phyloP scores from a whole-genome alignment of 2,797 vertebrate species.

The Protosalanx chinensis region DNA sequence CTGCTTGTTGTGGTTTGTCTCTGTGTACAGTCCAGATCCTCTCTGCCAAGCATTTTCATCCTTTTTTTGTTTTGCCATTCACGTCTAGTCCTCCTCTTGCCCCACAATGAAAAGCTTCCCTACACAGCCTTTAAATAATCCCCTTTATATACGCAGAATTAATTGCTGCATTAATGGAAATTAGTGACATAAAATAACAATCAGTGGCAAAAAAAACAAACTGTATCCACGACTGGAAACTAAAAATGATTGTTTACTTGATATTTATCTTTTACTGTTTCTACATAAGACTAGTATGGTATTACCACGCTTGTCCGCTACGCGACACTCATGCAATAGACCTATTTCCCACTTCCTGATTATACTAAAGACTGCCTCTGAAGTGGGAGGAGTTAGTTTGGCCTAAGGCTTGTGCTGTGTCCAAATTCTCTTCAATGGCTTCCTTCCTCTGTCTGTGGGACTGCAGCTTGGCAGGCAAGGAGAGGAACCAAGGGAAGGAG shows the following conservation, averaged over 20 bases:
- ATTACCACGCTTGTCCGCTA: slow-evolving; percentile 64
- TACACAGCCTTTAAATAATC: slow-evolving; percentile 56
- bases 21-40: slow-evolving; percentile 55
- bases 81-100: slow-evolving; percentile 62
- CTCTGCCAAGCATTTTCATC: slow-evolving; percentile 52
- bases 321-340: slow-evolving; percentile 74
- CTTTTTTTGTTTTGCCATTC: slow-evolving; percentile 52
- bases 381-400: slow-evolving; percentile 60
- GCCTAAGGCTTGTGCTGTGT: slow-evolving; percentile 57
- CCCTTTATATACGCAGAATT: slow-evolving; percentile 51
- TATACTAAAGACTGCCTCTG: slow-evolving; percentile 55
- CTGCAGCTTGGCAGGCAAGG: neutral
- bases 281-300: slow-evolving; percentile 63
- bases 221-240: slow-evolving; percentile 48
- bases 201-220: slow-evolving; percentile 54
- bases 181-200: slow-evolving; percentile 49
- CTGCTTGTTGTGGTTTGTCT: slow-evolving; percentile 50
- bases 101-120: slow-evolving; percentile 51
- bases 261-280: slow-evolving; percentile 63
- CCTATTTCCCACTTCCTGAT: slow-evolving; percentile 59
- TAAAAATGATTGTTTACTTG: slow-evolving; percentile 71
- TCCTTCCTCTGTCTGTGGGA: slow-evolving; percentile 40
- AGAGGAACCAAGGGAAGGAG: neutral
- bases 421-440: slow-evolving; percentile 52
- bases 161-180: slow-evolving; percentile 70